phyloP scores from a whole-genome alignment of 2,113 vertebrate genomes.

The Cromileptes altivelis region DNA sequence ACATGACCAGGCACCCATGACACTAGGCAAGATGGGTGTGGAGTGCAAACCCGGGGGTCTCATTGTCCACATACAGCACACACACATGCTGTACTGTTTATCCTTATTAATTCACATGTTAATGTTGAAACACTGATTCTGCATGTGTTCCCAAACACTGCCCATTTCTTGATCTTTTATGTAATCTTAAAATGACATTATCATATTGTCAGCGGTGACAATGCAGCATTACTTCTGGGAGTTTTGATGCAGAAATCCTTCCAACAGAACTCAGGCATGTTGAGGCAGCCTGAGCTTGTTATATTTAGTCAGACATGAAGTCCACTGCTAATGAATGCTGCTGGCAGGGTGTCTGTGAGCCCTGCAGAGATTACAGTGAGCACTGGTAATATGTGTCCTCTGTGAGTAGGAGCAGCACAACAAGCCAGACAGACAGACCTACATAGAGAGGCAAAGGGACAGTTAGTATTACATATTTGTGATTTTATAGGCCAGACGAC shows the following conservation, averaged over 20 bases:
- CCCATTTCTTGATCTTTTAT: slow-evolving; percentile 7
- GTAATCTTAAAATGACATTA: slow-evolving; percentile 42
- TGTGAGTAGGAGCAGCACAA: slow-evolving; percentile 60
- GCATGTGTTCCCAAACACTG: background rate
- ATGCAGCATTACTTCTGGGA: slow-evolving; percentile 48
- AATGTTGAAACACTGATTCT: background rate
- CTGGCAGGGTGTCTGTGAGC: slow-evolving; percentile 82
- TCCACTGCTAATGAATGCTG: slow-evolving; percentile 83
- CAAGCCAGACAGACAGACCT: slow-evolving; percentile 46
- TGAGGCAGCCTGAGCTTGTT: slow-evolving; percentile 75
- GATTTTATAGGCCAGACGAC: background rate
- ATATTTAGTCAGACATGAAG: slow-evolving; percentile 85
- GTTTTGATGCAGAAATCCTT: slow-evolving; percentile 59
- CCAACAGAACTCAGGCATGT: slow-evolving; percentile 74
- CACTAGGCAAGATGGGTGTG: slow-evolving; percentile 26
- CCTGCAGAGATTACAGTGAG: slow-evolving; percentile 76
- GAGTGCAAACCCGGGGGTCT: slow-evolving; percentile 13
- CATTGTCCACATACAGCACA: slow-evolving; percentile 16
- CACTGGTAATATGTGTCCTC: slow-evolving; percentile 75
- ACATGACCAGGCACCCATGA: slow-evolving; percentile 30
- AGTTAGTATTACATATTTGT: background rate
- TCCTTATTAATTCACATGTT: slow-evolving; percentile 2
- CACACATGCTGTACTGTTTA: slow-evolving; percentile 1
- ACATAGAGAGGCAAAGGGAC: slow-evolving; percentile 30
- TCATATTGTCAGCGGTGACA: slow-evolving; percentile 42